A percentile compares a stretch with the other conserved stretches of the same genome.
phyloP scores from a whole-genome alignment of 1,140 invertebrate species.

The Antheraea mylitta region DNA sequence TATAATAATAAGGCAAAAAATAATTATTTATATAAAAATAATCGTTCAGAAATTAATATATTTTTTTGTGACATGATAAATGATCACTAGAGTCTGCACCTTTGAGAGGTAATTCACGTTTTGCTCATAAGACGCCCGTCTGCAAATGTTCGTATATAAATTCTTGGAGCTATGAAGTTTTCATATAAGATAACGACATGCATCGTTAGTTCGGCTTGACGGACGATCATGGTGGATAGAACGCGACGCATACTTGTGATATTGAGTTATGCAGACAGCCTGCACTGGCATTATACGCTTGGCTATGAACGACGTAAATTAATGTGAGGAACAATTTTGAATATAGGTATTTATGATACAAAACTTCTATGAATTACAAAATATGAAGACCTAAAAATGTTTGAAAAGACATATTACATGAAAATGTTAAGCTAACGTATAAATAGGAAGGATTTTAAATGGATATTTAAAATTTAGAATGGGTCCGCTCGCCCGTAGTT shows the following conservation, averaged over 20 bases:
- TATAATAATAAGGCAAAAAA: too few species aligned
- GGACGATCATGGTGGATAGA: constrained; percentile 6
- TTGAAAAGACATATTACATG: too few species aligned
- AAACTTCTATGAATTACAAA: too few species aligned
- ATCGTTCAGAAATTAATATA: not conserved
- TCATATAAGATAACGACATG: constrained; percentile 28
- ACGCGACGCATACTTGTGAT: constrained; percentile 54
- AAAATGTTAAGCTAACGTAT: too few species aligned
- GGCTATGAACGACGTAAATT: constrained; percentile 38
- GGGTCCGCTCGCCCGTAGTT: too few species aligned
- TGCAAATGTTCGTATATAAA: constrained; percentile 15
- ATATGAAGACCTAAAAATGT: too few species aligned
- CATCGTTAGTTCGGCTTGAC: constrained; percentile 22
- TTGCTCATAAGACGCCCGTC: not conserved
- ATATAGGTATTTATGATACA: too few species aligned
- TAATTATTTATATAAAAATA: too few species aligned
- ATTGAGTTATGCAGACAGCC: constrained; percentile 70
- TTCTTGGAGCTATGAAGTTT: constrained; percentile 12
- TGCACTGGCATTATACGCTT: constrained; percentile 46
- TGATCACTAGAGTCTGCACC: not conserved
- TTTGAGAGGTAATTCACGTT: not conserved
- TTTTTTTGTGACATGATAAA: not conserved
- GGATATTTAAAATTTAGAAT: too few species aligned
- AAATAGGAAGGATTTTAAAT: too few species aligned
- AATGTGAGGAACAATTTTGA: constrained; percentile 5